Evolutionary conservation across 2,113 vertebrate genomes (phyloP).

Genomic region (Erythrocercus mccallii): DNA sequence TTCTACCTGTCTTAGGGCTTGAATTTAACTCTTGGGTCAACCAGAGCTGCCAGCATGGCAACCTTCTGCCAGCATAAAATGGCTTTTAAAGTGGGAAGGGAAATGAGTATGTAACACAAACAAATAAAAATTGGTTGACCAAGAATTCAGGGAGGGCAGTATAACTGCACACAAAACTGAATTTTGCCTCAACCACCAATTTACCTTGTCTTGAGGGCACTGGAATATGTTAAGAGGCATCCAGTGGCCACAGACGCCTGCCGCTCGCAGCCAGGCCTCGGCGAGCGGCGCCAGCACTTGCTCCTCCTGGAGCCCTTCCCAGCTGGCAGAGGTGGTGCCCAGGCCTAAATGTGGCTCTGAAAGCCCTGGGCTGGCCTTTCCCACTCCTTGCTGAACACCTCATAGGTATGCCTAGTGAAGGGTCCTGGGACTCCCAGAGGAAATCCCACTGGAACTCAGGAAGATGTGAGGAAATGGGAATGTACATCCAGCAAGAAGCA

Average conservation of each 20-base stretch:
- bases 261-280: neutral
- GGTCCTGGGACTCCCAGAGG: neutral
- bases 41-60: conserved; percentile 13
- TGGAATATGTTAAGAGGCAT: conserved; percentile 65
- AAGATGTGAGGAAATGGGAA: fast-evolving
- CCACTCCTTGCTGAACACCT: neutral
- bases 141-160: conserved; percentile 40
- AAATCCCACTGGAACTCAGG: neutral
- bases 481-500: neutral
- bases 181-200: conserved; percentile 65
- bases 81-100: conserved; percentile 48
- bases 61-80: conserved; percentile 5
- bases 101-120: conserved; percentile 51
- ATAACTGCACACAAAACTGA: conserved; percentile 44
- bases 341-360: neutral
- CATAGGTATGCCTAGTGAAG: fast-evolving
- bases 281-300: neutral
- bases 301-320: neutral
- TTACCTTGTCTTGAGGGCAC: conserved; percentile 68
- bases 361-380: neutral
- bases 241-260: conserved; percentile 54
- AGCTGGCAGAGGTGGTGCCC: neutral
- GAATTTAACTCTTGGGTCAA: neutral
- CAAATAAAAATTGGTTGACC: conserved; percentile 65
- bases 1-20: neutral